These are phyloP conservation scores for Ormyrus thymus DNA, from an alignment of 2,888 invertebrate species.

Conservation along the genomic window DNA sequence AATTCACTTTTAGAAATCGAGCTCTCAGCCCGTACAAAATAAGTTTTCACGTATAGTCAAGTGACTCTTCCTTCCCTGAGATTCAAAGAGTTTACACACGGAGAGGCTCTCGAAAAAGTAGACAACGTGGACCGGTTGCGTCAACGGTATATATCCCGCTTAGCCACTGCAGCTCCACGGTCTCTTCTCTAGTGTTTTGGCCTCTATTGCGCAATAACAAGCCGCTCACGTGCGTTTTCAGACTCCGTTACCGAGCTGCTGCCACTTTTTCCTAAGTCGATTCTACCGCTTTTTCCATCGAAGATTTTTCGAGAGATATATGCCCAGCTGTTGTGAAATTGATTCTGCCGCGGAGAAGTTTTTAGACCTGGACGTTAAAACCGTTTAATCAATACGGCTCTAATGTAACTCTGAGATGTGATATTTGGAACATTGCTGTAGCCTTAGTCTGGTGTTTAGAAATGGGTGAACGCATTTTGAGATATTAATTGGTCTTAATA, in stretches of 20 bases:
- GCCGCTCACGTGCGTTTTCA: conserved; percentile 36
- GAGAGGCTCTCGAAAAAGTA: conserved; percentile 2
- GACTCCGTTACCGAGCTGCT: neutral
- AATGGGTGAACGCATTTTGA: too few species aligned
- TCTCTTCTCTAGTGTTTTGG: conserved; percentile 19
- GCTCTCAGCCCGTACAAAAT: neutral
- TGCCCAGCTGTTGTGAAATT: conserved; percentile 13
- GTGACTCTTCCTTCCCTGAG: too few species aligned
- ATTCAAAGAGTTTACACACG: too few species aligned
- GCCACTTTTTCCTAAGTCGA: neutral
- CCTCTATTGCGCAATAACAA: conserved; percentile 43
- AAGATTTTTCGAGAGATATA: conserved; percentile 17
- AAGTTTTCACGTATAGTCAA: too few species aligned
- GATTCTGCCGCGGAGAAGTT: neutral
- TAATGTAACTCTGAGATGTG: too few species aligned
- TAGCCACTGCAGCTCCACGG: neutral
- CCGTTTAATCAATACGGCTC: too few species aligned
- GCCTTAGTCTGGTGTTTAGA: too few species aligned
- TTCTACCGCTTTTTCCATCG: neutral
- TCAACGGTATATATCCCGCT: conserved; percentile 33
- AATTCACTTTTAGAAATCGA: neutral
- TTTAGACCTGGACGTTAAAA: neutral
- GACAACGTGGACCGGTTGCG: conserved; percentile 35
- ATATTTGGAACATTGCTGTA: too few species aligned
- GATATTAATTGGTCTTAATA: too few species aligned